Evolutionary conservation across 2,797 vertebrate species (phyloP), one percentile per base, ranked within the genome.

Genomic region (Pantherophis alleghaniensis): DNA sequence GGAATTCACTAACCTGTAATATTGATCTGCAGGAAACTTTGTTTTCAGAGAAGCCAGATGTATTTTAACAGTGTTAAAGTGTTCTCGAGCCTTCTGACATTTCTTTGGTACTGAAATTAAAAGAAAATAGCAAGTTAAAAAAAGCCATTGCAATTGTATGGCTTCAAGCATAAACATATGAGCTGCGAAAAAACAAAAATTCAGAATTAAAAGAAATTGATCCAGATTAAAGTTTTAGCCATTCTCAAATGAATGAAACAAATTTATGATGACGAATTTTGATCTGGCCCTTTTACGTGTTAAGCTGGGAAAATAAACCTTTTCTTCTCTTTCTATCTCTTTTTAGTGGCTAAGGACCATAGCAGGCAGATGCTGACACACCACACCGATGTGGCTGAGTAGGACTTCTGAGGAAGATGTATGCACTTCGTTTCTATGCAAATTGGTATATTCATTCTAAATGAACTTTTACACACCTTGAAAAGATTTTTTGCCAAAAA

Each of bases 1-100:
- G 51, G 20, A 93, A 87, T 86, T 95, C 92, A 96, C 96, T 66
- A 91, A 99, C 99, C 99, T 99, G 98, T 99, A 99, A 96, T 99
- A 99, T 95, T 99, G 99, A 92, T 99, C 99, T 94, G 97, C 95
- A 0, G 99, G 99, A 90, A 99, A 99, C 95, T 99, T 99, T 2
- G 98, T 99, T 97, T 99, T 99, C 95, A 99, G 98, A 57, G 98
- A 98, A 22, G 98, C 97, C 60, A 99, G 96, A 47, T 99, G 99
- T 37, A 97, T 98, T 96, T 97, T 98, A 92, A 99, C 98, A 0
- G 98, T 98, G 94, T 97, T 96, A 93, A 99, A 99, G 97, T 99
- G 97, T 92, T 99, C 99, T 88, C 99, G 98, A 6, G 99, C 99
- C 96, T 97, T 99, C 89, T 97, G 96, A 96, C 99, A 99, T 96